Evolutionary conservation across 2,113 vertebrate genomes (phyloP), one percentile per base, ranked within the genome.

Genomic region (Pomatostomus ruficeps): DNA sequence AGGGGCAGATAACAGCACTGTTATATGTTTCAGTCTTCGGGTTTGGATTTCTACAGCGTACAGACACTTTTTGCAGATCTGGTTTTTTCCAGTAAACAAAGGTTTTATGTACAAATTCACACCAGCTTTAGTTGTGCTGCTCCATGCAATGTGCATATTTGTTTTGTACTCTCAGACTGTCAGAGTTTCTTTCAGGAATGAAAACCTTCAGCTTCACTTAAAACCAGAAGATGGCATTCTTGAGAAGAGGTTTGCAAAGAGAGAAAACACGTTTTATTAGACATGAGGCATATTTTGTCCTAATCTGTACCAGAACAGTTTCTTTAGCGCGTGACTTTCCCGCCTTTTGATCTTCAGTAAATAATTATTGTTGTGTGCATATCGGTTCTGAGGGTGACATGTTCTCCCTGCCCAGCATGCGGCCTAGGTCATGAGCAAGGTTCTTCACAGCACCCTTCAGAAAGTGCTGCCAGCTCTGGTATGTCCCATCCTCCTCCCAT

Each of bases 371-470:
- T 22, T 23, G 1, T 4, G 35, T 61, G 45, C 52, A 3, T 1
- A 11, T 21, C 1, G n/a, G 54, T 48, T 24, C 21, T 14, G 36
- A 28, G 20, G 61, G 63, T 59, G 52, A 46, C 0, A 1, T 19
- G 51, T 12, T 71, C 22, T 45, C 35, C 58, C 54, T 86, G 71
- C 83, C 84, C 76, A 97, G 95, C 0, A 10, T 85, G 91, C 36
- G 93, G 28, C 96, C 95, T 66, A 91, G 94, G 74, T 84, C 16
- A 24, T 82, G 94, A 97, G 77, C 68, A 97, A 91, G 73, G 97
- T 97, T 86, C 54, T 98, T 95, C 77, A 96, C 52, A 91, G 79
- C 85, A 98, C 91, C 31, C 96, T 98, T 21, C 92, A 77, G 72
- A 98, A 96, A 67, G 57, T 95, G 51, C 91, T 98, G 65, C 97